These are phyloP conservation scores for Melitaea cinxia DNA, from an alignment of 1,140 invertebrate species.

Conservation along the genomic window DNA sequence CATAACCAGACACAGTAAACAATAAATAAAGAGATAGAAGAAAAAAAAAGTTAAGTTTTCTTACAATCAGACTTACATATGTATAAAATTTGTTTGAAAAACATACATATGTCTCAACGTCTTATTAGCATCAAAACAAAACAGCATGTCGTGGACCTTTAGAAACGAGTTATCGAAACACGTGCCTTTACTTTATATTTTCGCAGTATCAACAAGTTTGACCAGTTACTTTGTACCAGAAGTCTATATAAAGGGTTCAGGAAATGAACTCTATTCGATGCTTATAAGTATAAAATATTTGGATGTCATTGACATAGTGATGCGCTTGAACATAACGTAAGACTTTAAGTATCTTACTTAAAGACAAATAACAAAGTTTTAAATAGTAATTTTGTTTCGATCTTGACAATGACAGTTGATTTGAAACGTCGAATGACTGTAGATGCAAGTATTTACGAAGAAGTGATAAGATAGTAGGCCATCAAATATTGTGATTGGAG, in stretches of 20 bases:
- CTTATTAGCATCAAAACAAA: not conserved
- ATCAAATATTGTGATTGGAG: slow-evolving; percentile 50
- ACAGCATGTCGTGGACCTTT: not conserved
- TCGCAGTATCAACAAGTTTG: not conserved
- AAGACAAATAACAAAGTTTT: not conserved
- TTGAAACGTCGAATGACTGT: slow-evolving; percentile 17
- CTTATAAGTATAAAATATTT: too few relatives aligned
- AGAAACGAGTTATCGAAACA: not conserved
- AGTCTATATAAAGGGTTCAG: not conserved
- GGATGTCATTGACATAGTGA: too few relatives aligned
- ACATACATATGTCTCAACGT: not conserved
- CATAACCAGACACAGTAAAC: too few relatives aligned
- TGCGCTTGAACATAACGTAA: too few relatives aligned
- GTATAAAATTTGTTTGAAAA: not conserved
- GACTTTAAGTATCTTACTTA: too few relatives aligned
- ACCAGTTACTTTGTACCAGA: not conserved
- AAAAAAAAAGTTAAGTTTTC: too few relatives aligned
- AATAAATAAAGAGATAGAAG: too few relatives aligned
- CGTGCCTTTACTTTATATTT: not conserved
- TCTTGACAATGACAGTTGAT: slow-evolving; percentile 14
- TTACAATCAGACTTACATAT: too few relatives aligned
- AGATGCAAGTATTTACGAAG: slow-evolving; percentile 29
- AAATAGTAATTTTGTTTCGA: not conserved
- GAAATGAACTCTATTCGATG: not conserved
- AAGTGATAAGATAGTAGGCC: slow-evolving; percentile 61